A percentile compares a stretch with the other conserved stretches of the same genome.
Conservation (phyloP, 2,888 invertebrate species). For the Auanema sp. region DNA sequence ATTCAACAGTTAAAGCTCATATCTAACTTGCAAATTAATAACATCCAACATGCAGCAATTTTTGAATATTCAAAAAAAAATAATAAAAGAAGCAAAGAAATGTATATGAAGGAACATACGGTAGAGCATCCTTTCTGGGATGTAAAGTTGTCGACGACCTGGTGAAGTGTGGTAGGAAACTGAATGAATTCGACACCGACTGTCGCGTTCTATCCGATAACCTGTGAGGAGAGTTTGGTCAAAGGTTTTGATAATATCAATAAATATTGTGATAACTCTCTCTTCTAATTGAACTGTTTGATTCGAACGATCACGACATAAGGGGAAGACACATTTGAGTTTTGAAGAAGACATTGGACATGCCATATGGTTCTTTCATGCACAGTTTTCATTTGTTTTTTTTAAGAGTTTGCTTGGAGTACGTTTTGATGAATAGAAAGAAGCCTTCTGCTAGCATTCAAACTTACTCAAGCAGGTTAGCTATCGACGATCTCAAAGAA, state of each 20-base stretch:
- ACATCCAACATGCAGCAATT: not conserved
- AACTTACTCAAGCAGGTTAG: conserved; percentile 46
- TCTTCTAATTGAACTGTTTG: too few species aligned
- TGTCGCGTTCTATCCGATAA: conserved; percentile 47
- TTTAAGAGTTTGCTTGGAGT: conserved; percentile 9
- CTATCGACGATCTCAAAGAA: conserved; percentile 37
- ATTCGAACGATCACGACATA: too few species aligned
- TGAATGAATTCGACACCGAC: conserved; percentile 47
- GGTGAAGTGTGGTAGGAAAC: conserved; percentile 49
- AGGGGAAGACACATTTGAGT: not conserved
- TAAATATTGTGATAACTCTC: not conserved
- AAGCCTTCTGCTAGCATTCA: not conserved
- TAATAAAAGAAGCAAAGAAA: not conserved
- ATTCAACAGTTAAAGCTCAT: not conserved
- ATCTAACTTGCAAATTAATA: not conserved
- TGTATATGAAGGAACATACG: conserved; percentile 31
- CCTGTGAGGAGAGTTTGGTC: conserved; percentile 23
- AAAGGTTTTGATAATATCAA: not conserved
- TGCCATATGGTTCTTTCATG: conserved; percentile 3
- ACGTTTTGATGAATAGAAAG: not conserved
- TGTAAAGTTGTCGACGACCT: conserved; percentile 44
- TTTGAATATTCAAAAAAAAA: not conserved
- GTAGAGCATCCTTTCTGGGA: conserved; percentile 50
- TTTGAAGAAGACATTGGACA: too few species aligned
- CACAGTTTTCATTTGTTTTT: not conserved